Percentiles rank a stretch among this genome's conserved stretches.
These are phyloP conservation scores for Aphelenchoides fujianensis DNA, from an alignment of 1,140 invertebrate genomes.

Conservation along the genomic window DNA sequence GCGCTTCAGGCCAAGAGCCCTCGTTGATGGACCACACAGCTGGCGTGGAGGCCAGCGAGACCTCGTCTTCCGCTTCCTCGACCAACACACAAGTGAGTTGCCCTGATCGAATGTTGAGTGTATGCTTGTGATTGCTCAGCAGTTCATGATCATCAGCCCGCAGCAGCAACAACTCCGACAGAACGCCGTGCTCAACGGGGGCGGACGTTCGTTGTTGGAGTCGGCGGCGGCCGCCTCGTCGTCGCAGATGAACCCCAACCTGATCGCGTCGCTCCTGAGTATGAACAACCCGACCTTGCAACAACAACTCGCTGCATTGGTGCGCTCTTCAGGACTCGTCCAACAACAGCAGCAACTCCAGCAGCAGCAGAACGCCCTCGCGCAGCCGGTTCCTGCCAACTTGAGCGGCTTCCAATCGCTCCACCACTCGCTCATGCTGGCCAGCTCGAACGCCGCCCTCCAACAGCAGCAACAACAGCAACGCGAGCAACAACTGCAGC, in stretches of 20 bases:
- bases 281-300: background rate
- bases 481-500: conserved; percentile 16
- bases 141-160: conserved; percentile 14
- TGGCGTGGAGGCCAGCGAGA: conserved; percentile 46
- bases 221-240: background rate
- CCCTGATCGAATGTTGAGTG: background rate
- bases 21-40: conserved; percentile 32
- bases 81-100: conserved; percentile 39
- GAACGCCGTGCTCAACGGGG: background rate
- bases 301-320: conserved; percentile 6
- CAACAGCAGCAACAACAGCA: no score
- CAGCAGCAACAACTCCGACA: conserved; percentile 22
- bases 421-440: background rate
- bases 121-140: conserved; percentile 4
- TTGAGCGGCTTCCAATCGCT: background rate
- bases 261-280: background rate
- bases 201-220: background rate
- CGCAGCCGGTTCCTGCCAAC: background rate
- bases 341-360: conserved; percentile 25
- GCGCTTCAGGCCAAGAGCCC: conserved; percentile 13
- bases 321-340: no score
- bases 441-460: no score
- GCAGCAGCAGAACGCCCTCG: conserved; percentile 20
- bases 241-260: background rate
- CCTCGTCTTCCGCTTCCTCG: conserved; percentile 45